Evolutionary conservation across 2,797 vertebrate genomes (phyloP), one percentile per base, ranked within the genome.

Genomic region (Sylvilagus floridanus): DNA sequence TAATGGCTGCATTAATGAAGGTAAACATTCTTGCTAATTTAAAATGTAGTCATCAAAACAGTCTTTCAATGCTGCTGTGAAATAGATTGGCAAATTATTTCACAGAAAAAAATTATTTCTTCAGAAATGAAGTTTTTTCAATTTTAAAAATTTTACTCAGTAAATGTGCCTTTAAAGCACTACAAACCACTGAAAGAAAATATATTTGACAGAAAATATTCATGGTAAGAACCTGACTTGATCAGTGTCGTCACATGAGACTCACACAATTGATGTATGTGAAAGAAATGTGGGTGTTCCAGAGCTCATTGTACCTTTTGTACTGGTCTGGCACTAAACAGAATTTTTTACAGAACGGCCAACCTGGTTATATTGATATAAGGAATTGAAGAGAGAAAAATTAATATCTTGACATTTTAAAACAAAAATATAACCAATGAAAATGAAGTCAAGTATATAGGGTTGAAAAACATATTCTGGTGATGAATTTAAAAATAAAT

Each of bases 1-100:
- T 87, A 94, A 91, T 69, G 85, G 68, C 26, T 88, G 84, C 77
- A 88, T 92, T 79, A 93, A 94, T 95, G 92, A 96, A 24, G 5
- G 76, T 76, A 95, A 84, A 66, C 37, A 87, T 22, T 79, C 35
- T 76, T 87, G 47, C 47, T 72, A 82, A 87, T 54, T 87, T 76
- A 81, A 71, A 68, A 84, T 83, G 26, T 2, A 60, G 60, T 92
- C 89, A 52, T 71, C n/a, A 69, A 86, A 92, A 9, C 13, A 65
- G 17, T 83, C 7, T 57, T 65, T 63, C 35, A 72, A 14, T 84
- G 26, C 4, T 90, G 91, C 32, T 69, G 35, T 52, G 76, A 75
- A 50, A 84, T 28, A 12, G 28, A 78, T 52, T 52, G 4, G 8
- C 24, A 89, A 78, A 2, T 83, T 79, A 76, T 84, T 83, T 83